Base-by-base conservation (phyloP, 2,888 invertebrate species). In the Callyntrura sp. region DNA sequence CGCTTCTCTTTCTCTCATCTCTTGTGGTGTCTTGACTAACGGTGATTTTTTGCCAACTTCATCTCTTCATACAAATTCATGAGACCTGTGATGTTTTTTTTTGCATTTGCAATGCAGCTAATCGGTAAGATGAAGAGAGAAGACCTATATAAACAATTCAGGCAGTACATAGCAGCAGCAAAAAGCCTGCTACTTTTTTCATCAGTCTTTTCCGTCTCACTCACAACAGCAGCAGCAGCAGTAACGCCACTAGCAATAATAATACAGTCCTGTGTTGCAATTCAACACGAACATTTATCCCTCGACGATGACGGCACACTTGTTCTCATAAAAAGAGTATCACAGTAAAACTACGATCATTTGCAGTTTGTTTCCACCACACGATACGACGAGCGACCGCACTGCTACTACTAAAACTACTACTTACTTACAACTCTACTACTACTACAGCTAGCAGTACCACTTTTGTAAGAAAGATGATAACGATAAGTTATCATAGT, bases 51-150 rank as follows among this genome's bases (percentile, higher is more conserved):
- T 48, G 73, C 73, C 48, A 76, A 20, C 17, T 55, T 55, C 55
- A 48, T 70, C 35, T 68, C 45, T 45, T 73, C 45, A 45, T 73
- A 73, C 70, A 73, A 73, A 73, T 73, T 73, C 70, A 73, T 73
- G 70, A 73, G 45, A 73, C 70, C 70, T 20, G 45, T 73, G 45
- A n/a, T 68, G 45, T 48, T 73, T 43, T 68, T 51, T n/a, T 17
- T 45, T 45, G 45, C 70, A 45, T 73, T 20, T n/a, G 9, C 68
- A 6, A 51, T 51, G 14, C 23, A 14, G 68, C 6, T 14, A 68
- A 35, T 35, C 25, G 51, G 11, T n/a, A 9, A 14, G 20, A n/a
- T 78, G 55, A 14, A 28, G n/a, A 78, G 28, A 76, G 25, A 57
- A 55, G 57, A 14, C 25, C 55, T 55, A 57, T 78, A 78, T 57